These are phyloP conservation scores for Miniopterus natalensis DNA, from an alignment of 2,113 vertebrate species.

Conservation along the genomic window DNA sequence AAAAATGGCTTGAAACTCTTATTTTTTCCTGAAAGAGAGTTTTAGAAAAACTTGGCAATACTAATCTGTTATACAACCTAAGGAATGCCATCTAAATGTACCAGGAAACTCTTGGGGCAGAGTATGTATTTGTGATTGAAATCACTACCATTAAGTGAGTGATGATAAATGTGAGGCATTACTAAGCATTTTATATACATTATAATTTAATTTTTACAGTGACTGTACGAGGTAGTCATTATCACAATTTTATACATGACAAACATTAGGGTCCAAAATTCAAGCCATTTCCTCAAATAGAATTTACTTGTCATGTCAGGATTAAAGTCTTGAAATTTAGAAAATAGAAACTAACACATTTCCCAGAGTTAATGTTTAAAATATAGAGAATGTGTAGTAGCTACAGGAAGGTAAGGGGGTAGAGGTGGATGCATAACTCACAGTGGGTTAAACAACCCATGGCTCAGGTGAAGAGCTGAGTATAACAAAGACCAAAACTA, in stretches of 20 bases:
- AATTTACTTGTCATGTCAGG: neutral
- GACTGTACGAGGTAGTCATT: neutral
- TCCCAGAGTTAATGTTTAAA: neutral
- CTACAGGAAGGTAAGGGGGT: neutral
- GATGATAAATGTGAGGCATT: neutral
- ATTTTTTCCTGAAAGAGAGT: neutral
- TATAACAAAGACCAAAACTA: neutral
- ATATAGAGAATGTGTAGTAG: neutral
- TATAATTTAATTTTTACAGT: neutral
- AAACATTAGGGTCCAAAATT: neutral
- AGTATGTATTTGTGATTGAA: neutral
- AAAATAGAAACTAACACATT: neutral
- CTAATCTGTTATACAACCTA: neutral
- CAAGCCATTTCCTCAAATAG: neutral
- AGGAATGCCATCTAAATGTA: neutral
- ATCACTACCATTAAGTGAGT: neutral
- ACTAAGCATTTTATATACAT: neutral
- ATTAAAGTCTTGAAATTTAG: neutral
- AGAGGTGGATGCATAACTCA: rapidly evolving
- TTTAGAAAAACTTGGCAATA: neutral
- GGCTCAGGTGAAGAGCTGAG: neutral
- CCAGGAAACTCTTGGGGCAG: neutral
- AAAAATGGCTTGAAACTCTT: neutral
- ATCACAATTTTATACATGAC: neutral
- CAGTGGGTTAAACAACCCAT: neutral